Conservation (phyloP, 2,888 invertebrate genomes). For the Drosophila hamatofila region DNA sequence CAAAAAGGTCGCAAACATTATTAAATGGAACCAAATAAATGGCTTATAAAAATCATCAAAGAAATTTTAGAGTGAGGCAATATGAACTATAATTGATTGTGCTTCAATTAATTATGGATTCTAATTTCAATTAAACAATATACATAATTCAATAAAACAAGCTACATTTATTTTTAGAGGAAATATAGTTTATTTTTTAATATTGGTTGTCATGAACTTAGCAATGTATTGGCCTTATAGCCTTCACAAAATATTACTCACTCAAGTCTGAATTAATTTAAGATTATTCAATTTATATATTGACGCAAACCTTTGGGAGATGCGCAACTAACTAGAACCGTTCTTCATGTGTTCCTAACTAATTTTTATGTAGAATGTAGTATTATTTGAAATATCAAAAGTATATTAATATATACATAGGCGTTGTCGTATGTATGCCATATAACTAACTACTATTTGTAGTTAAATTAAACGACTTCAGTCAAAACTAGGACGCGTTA, state of each 20-base stretch:
- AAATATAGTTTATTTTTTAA: constrained; percentile 28
- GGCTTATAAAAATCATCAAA: too few relatives aligned
- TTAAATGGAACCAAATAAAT: not conserved
- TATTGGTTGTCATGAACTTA: constrained; percentile 24
- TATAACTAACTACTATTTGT: constrained; percentile 32
- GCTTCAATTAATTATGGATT: too few relatives aligned
- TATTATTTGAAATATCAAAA: constrained; percentile 37
- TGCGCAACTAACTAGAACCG: constrained; percentile 46
- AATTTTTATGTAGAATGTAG: constrained; percentile 24
- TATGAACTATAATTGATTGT: too few relatives aligned
- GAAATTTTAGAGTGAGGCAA: too few relatives aligned
- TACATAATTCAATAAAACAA: not conserved
- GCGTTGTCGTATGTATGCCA: constrained; percentile 20
- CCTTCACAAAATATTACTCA: constrained; percentile 38
- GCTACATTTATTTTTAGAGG: not conserved
- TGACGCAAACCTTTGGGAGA: constrained; percentile 19
- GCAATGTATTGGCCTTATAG: constrained; percentile 8
- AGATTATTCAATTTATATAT: constrained; percentile 51
- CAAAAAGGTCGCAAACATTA: not conserved
- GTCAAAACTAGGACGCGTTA: constrained; percentile 74
- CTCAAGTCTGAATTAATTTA: constrained; percentile 27
- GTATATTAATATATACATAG: constrained; percentile 34
- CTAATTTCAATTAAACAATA: too few relatives aligned
- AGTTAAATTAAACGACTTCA: constrained; percentile 66
- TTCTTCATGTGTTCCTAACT: constrained; percentile 24